Evolutionary conservation across 2,888 invertebrate species (phyloP), one percentile per base, ranked within the genome.

Genomic region (Linyphia triangularis): DNA sequence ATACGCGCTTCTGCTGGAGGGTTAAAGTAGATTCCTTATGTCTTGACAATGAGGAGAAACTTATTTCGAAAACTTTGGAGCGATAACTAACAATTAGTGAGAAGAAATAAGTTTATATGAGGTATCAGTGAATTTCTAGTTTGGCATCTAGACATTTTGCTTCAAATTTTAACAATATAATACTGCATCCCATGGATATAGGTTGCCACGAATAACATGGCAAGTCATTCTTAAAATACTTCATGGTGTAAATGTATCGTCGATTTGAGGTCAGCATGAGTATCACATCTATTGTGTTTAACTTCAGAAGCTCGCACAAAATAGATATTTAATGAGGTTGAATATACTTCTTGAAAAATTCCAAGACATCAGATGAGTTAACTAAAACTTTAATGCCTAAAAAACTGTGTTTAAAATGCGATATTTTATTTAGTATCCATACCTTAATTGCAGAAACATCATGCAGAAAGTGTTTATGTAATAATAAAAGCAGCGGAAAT

Each of bases 251-350:
- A 65, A 73, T 83, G 28, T 83, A 61, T 73, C 65, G 63, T 83
- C 37, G 73, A 65, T 40, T 83, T 73, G 73, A 73, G 83, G 72
- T 83, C 51, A 73, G 33, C 43, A 63, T 65, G 73, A 73, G 43
- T 83, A 83, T 83, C 83, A 83, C 83, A 83, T 73, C 43, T 73
- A 73, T 72, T 83, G 83, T 73, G 61, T 72, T 26, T 57, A 40
- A 61, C 63, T 69, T 67, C n/a, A 30, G 65, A 83, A 83, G 83
- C 83, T 83, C 83, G 73, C 73, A 65, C 43, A 51, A 63, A 61
- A 61, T 81, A 73, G 73, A 83, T 65, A 72, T 43, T 63, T 16
- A 61, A 57, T 81, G 67, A 81, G 67, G 79, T 77, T 69, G 69
- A 81, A 22, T 19, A 24, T 37, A 28, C 51, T 51, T 13, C 0